These are phyloP conservation scores for Gari tellinella DNA, from an alignment of 2,888 invertebrate genomes.

Conservation along the genomic window DNA sequence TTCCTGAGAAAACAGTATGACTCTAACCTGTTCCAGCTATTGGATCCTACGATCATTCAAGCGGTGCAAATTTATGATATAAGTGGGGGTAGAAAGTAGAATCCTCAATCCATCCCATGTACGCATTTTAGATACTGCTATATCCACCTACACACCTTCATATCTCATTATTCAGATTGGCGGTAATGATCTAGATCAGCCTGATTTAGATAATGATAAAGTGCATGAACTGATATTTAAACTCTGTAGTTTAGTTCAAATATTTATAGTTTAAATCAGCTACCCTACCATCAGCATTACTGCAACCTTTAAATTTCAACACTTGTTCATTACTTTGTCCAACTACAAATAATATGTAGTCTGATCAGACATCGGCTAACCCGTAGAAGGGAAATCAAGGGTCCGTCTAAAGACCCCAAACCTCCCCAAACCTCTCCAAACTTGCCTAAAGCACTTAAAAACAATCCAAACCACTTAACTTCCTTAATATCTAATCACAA, in stretches of 20 bases:
- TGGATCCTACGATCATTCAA: no score
- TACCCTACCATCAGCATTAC: constrained; percentile 92
- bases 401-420: no score
- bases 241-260: constrained; percentile 1
- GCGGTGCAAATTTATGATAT: constrained; percentile 2
- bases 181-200: constrained; percentile 9
- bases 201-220: background rate
- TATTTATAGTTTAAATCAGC: constrained; percentile 89
- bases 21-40: background rate
- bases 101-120: background rate
- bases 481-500: no score
- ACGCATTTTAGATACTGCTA: background rate
- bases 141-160: background rate
- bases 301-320: constrained; percentile 89
- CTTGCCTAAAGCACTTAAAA: background rate
- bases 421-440: no score
- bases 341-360: constrained; percentile 84
- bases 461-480: no score
- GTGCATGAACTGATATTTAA: background rate
- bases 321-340: constrained; percentile 89
- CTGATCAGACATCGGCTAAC: no score
- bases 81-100: constrained; percentile 2
- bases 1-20: background rate
- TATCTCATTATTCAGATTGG: constrained; percentile 6
- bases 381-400: no score